phyloP scores from a whole-genome alignment of 2,113 vertebrate species.

The Rhipidura dahli region DNA sequence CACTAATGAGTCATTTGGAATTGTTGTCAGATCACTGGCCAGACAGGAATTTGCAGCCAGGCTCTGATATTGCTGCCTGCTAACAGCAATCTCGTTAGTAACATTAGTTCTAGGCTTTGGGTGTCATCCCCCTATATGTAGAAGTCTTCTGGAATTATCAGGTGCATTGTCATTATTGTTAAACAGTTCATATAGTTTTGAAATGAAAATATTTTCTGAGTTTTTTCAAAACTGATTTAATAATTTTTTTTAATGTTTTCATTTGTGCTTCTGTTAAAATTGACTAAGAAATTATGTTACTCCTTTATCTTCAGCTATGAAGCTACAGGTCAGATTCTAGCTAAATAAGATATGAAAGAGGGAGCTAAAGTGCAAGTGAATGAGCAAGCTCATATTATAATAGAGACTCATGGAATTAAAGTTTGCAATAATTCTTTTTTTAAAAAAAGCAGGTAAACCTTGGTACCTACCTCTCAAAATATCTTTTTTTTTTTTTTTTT shows the following conservation, averaged over 20 bases:
- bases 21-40: constrained; percentile 25
- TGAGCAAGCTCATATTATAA: not conserved
- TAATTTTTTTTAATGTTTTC: not conserved
- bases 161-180: not conserved
- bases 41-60: not conserved
- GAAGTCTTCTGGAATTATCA: not conserved
- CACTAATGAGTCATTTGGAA: constrained; percentile 16
- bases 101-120: not conserved
- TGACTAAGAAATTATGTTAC: not conserved
- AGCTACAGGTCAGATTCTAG: not conserved
- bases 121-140: not conserved
- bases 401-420: not conserved
- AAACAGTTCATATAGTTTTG: not conserved
- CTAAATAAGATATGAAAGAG: not conserved
- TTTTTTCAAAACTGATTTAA: not conserved
- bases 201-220: not conserved
- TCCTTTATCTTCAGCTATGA: not conserved
- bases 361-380: not conserved
- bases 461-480: not conserved
- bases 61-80: not conserved
- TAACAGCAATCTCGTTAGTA: constrained; percentile 9
- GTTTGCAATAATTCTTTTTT: not conserved
- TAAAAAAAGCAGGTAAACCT: not conserved
- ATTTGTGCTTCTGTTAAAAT: not conserved
- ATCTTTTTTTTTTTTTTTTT: not conserved